A percentile compares a stretch with the other conserved stretches of the same genome.
Evolutionary conservation across 1,140 invertebrate genomes (phyloP).

Genomic region (Anoplolepis gracilipes): DNA sequence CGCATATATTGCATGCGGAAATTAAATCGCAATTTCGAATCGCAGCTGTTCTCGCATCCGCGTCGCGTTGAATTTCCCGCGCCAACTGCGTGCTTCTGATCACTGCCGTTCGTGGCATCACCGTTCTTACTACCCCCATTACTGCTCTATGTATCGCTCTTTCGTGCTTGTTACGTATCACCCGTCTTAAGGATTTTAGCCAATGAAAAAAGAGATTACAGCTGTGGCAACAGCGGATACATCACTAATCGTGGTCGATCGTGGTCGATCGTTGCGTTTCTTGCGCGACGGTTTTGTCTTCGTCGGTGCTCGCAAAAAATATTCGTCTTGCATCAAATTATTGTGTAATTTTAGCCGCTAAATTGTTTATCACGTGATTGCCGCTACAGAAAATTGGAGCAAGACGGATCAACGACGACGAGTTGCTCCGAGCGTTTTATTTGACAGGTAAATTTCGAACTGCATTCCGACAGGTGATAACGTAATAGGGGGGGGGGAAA

Average conservation of each 20-base stretch:
- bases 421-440: background rate
- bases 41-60: background rate
- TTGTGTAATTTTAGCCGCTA: background rate
- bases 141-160: background rate
- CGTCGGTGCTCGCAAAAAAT: background rate
- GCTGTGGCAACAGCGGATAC: background rate
- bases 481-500: background rate
- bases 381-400: background rate
- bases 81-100: background rate
- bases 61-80: background rate
- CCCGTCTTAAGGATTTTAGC: background rate
- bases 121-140: background rate
- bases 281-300: background rate
- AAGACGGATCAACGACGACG: background rate
- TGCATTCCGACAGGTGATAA: constrained; percentile 69
- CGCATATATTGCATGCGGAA: too few relatives aligned
- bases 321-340: background rate
- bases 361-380: constrained; percentile 30
- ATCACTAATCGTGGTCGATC: background rate
- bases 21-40: too few relatives aligned
- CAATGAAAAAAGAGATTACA: background rate
- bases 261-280: background rate
- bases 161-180: background rate
- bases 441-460: constrained; percentile 57
- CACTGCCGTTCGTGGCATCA: background rate